Evolutionary conservation across 2,888 invertebrate species (phyloP), one percentile per base, ranked within the genome.

Genomic region (Tenthredo notha): DNA sequence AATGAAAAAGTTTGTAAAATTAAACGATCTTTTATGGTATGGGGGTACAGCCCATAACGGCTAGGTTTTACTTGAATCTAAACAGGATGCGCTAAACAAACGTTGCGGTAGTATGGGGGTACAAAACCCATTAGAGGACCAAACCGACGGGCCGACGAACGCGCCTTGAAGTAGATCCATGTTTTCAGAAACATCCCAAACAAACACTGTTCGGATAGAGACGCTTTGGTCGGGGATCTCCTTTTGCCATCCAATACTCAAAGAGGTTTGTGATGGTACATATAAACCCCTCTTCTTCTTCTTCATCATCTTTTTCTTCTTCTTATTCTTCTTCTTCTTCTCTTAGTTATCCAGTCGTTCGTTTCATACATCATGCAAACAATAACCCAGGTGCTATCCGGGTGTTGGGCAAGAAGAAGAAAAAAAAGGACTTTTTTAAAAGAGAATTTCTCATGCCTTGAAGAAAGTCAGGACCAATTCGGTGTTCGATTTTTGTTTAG

Each of bases 401-500:
- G 72, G 33, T 40, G 72, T 74, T 7, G 40, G 10, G 33, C 10
- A 72, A 50, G 50, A 50, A n/a, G n/a, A n/a, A n/a, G n/a, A n/a
- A n/a, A n/a, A n/a, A n/a, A n/a, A 0, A 12, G 40, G 40, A 40
- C 15, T 37, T 40, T n/a, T 21, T 74, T 9, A 25, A 58, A 58
- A 25, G 10, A 61, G 25, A 12, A 21, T 25, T 25, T 4, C 12
- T 61, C 7, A 37, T 10, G 21, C 12, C 61, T 25, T 25, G 3
- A 2, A 5, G n/a, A 1, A 25, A 61, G 10, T 25, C 67, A 15
- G 33, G 6, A 18, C 15, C 67, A 54, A 15, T 77, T 54, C 75
- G n/a, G n/a, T 87, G 12, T 86, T 88, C 91, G 92, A 92, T 10
- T 92, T 93, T 92, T 92, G 92, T 93, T 93, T 92, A 92, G 93